These are phyloP conservation scores for Diachrysia chrysitis DNA, from an alignment of 2,888 invertebrate genomes.

Conservation along the genomic window DNA sequence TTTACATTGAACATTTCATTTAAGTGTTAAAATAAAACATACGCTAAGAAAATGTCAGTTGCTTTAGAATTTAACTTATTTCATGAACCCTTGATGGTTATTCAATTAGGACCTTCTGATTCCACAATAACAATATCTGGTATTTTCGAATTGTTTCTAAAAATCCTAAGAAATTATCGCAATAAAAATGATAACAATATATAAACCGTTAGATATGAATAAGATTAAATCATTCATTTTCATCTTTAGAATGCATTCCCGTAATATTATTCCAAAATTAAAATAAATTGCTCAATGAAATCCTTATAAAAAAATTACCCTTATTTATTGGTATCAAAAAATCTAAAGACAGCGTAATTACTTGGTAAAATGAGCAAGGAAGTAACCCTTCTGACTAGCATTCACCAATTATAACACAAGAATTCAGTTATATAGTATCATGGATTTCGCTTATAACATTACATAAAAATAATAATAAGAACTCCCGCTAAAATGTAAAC, in stretches of 20 bases:
- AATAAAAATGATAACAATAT: not conserved
- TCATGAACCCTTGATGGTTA: not conserved
- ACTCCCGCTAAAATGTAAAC: not conserved
- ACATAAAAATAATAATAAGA: too few species aligned
- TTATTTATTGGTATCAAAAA: not conserved
- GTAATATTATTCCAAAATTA: not conserved
- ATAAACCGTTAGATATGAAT: not conserved
- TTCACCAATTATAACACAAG: too few species aligned
- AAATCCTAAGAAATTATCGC: not conserved
- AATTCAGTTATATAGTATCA: too few species aligned
- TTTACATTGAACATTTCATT: not conserved
- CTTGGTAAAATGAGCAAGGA: too few species aligned
- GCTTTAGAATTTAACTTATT: not conserved
- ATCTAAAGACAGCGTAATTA: too few species aligned
- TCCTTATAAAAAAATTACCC: not conserved
- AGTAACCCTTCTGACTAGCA: too few species aligned
- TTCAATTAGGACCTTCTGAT: not conserved
- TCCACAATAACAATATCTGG: conserved; percentile 2
- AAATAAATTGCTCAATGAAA: not conserved
- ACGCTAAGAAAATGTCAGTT: not conserved
- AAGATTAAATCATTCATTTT: not conserved
- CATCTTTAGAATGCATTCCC: not conserved
- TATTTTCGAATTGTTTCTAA: not conserved
- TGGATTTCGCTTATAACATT: too few species aligned
- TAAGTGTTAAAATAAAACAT: too few species aligned